These are phyloP conservation scores for Apantesis nais DNA, from an alignment of 2,888 invertebrate species.

Conservation along the genomic window DNA sequence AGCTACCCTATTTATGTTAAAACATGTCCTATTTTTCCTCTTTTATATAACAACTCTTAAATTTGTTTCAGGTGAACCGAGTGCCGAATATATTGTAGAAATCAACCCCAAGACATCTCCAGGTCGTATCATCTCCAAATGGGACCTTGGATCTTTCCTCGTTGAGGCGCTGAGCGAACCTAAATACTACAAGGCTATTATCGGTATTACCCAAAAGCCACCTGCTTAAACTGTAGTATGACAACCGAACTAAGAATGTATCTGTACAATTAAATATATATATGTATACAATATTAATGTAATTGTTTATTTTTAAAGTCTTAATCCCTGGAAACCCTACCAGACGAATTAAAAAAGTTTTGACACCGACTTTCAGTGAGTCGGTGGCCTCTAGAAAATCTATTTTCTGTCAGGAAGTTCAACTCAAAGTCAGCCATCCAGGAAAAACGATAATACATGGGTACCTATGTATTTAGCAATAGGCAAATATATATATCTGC, in stretches of 20 bases:
- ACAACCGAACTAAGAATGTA: neutral
- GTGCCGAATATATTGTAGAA: conserved; percentile 82
- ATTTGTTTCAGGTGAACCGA: conserved; percentile 86
- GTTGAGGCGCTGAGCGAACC: conserved; percentile 89
- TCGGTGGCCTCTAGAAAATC: too few species aligned
- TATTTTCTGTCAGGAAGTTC: too few species aligned
- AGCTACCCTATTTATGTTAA: too few species aligned
- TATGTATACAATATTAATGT: neutral
- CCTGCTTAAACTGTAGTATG: conserved; percentile 22
- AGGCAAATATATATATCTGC: too few species aligned
- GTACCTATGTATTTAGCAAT: too few species aligned
- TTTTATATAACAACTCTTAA: neutral
- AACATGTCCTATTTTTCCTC: neutral
- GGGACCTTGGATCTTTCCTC: conserved; percentile 91
- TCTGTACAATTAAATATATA: neutral
- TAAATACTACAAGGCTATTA: conserved; percentile 86
- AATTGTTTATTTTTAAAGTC: neutral
- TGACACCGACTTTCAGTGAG: too few species aligned
- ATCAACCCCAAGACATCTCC: conserved; percentile 88
- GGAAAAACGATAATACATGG: too few species aligned
- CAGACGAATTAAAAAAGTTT: neutral
- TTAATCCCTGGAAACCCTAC: neutral
- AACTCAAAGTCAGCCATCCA: too few species aligned
- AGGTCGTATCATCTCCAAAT: conserved; percentile 90
- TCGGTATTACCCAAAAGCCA: conserved; percentile 71